Percentiles rank a stretch among this genome's conserved stretches.
phyloP scores from a whole-genome alignment of 2,888 invertebrate genomes.

The Cryptosula pallasiana region DNA sequence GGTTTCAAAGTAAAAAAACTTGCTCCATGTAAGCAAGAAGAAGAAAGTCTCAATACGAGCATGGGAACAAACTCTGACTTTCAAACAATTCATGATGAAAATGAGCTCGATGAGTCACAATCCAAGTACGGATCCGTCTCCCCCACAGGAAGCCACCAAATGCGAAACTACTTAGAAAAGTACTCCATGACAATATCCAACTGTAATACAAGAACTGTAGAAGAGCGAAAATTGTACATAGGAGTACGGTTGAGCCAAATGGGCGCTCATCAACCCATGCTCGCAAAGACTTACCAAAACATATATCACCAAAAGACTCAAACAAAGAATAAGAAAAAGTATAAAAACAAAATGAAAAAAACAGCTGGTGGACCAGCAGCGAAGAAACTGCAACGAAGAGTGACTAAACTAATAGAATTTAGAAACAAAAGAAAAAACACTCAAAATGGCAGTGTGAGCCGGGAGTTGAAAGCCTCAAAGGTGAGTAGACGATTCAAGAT shows the following conservation, averaged over 20 bases:
- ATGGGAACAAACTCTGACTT: not conserved
- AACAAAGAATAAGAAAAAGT: too few relatives aligned
- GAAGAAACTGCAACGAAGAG: not conserved
- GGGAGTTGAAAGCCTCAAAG: constrained; percentile 51
- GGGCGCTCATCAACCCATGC: not conserved
- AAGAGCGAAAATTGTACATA: not conserved
- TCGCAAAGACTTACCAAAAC: not conserved
- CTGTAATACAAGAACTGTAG: not conserved
- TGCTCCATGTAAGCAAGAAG: not conserved
- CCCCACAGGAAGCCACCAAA: too few relatives aligned
- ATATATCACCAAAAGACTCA: not conserved
- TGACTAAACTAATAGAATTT: not conserved
- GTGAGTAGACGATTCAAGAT: too few relatives aligned
- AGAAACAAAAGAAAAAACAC: not conserved
- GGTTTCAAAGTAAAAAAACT: not conserved
- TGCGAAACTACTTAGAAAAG: too few relatives aligned
- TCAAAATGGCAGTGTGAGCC: constrained; percentile 29
- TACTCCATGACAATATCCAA: not conserved
- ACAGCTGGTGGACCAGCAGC: not conserved
- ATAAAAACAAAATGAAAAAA: too few relatives aligned
- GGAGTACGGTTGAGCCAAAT: not conserved
- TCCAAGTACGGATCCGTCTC: too few relatives aligned
- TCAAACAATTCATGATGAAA: constrained; percentile 3
- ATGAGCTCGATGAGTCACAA: constrained; percentile 31
- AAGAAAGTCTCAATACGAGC: too few relatives aligned